Conservation (phyloP, 2,797 vertebrate species). For the Lutjanus campechanus region DNA sequence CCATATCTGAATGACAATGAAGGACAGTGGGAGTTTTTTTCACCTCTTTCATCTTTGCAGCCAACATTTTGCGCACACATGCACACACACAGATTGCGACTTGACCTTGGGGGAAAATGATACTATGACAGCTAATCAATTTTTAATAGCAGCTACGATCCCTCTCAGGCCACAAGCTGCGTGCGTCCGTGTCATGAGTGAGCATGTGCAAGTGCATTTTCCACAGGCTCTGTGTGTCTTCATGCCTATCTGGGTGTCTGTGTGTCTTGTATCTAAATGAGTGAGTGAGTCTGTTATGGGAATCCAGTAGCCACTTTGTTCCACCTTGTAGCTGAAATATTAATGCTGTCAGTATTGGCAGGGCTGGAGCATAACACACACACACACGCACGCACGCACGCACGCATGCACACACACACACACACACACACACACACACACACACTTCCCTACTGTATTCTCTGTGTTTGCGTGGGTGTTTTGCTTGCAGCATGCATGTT, state of each 20-base stretch:
- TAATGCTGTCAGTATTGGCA: constrained; percentile 68
- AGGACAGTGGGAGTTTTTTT: constrained; percentile 56
- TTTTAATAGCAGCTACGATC: constrained; percentile 83
- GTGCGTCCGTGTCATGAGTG: constrained; percentile 54
- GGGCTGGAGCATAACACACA: constrained; percentile 24
- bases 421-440: not conserved
- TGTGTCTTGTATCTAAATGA: constrained; percentile 70
- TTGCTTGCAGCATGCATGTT: constrained; percentile 11
- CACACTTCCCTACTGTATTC: not conserved
- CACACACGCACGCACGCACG: not conserved
- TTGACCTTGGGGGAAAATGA: constrained; percentile 83
- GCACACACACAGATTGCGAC: constrained; percentile 59
- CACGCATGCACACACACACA: constrained; percentile 7
- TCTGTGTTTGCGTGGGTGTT: not conserved
- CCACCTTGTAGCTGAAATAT: constrained; percentile 77
- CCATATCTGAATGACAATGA: constrained; percentile 63
- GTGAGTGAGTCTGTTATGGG: constrained; percentile 65
- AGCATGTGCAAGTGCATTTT: constrained; percentile 54
- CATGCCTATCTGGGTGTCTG: constrained; percentile 45
- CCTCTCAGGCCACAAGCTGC: constrained; percentile 71
- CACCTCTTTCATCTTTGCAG: constrained; percentile 69
- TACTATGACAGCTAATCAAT: constrained; percentile 83
- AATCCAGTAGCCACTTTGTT: constrained; percentile 72
- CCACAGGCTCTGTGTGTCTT: constrained; percentile 56
- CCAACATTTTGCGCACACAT: constrained; percentile 51